Conservation (phyloP, 2,888 invertebrate genomes). For the Caenorhabditis sinica region DNA sequence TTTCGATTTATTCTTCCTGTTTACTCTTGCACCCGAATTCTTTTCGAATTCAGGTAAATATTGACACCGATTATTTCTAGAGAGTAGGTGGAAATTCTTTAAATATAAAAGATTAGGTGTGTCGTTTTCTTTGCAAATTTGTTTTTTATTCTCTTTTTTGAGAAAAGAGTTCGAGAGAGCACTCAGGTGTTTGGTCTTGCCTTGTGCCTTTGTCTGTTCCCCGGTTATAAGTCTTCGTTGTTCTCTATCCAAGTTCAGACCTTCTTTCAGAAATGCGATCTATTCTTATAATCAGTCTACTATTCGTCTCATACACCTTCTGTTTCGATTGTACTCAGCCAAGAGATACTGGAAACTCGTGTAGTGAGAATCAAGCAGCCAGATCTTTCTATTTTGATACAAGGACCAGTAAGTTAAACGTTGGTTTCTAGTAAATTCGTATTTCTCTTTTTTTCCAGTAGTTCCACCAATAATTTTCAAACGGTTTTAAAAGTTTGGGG, state of each 20-base stretch:
- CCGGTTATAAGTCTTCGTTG: conserved; percentile 11
- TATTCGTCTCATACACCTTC: conserved; percentile 4
- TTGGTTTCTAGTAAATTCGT: too few relatives aligned
- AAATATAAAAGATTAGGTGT: conserved; percentile 51
- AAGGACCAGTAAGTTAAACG: conserved; percentile 73
- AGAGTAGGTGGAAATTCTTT: conserved; percentile 40
- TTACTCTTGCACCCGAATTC: conserved; percentile 36
- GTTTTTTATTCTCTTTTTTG: conserved; percentile 19
- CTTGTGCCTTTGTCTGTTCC: conserved; percentile 20
- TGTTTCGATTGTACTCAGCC: conserved; percentile 69
- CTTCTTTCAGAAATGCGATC: conserved; percentile 24
- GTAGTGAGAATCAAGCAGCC: conserved; percentile 51
- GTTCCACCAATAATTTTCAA: too few relatives aligned
- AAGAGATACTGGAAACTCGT: conserved; percentile 70
- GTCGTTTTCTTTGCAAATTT: conserved; percentile 37
- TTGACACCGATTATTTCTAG: conserved; percentile 30
- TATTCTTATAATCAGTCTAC: conserved; percentile 1
- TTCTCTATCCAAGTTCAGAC: conserved; percentile 4
- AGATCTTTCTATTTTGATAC: conserved; percentile 77
- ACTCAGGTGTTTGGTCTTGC: conserved; percentile 28
- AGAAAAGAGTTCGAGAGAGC: conserved; percentile 49
- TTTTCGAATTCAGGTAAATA: conserved; percentile 28
- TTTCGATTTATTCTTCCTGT: conserved; percentile 5
- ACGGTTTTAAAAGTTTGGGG: too few relatives aligned
- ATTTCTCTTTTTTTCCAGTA: too few relatives aligned